Evolutionary conservation across 2,113 vertebrate species (phyloP).

Genomic region (Bubalus kerabau): DNA sequence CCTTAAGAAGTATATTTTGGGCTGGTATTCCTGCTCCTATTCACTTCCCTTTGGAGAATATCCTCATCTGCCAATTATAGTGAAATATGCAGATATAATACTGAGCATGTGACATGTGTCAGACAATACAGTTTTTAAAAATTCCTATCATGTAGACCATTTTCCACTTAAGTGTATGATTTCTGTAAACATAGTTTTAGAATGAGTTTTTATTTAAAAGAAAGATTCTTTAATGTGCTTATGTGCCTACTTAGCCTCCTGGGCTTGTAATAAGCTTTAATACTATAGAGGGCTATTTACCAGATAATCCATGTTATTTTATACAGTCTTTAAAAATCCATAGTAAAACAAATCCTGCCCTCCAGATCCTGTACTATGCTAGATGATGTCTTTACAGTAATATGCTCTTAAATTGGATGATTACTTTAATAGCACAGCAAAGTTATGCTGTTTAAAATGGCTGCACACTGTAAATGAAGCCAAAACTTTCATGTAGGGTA

Average conservation of each 20-base stretch:
- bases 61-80: background rate
- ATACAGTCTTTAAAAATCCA: constrained; percentile 40
- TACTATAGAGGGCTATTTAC: background rate
- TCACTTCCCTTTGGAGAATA: background rate
- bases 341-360: constrained; percentile 32
- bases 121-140: background rate
- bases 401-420: constrained; percentile 74
- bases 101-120: background rate
- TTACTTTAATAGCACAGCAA: constrained; percentile 69
- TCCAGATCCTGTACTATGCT: constrained; percentile 61
- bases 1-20: background rate
- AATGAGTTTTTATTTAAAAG: background rate
- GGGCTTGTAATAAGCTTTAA: background rate
- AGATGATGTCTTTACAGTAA: constrained; percentile 74
- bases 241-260: background rate
- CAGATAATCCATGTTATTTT: constrained; percentile 29
- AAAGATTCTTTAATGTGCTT: background rate
- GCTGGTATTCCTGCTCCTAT: background rate
- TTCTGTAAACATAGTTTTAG: background rate
- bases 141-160: background rate
- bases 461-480: constrained; percentile 63
- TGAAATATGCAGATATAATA: background rate
- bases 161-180: background rate
- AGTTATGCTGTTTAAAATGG: constrained; percentile 64
- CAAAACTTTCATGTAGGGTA: constrained; percentile 59